These are phyloP conservation scores for Alaudala cheleensis DNA, from an alignment of 2,113 vertebrate species.

Conservation along the genomic window DNA sequence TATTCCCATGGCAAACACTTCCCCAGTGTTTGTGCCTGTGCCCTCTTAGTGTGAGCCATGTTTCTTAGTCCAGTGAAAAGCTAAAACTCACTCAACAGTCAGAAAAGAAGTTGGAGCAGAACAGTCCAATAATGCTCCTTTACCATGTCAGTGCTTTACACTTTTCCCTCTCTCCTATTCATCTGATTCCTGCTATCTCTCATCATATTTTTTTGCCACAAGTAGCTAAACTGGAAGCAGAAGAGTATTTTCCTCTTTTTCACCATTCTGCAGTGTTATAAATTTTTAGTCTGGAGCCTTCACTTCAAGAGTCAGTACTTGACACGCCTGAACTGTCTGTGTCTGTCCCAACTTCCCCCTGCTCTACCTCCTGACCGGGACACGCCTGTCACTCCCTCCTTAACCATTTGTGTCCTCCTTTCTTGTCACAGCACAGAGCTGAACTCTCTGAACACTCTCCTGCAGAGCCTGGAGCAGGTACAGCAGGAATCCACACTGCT, in stretches of 20 bases:
- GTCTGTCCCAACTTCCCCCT: background rate
- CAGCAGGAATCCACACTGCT: rapidly evolving
- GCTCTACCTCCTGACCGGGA: background rate
- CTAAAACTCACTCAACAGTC: background rate
- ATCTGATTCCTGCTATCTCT: background rate
- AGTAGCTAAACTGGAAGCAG: background rate
- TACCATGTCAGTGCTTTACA: background rate
- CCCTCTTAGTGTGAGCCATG: background rate
- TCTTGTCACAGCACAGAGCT: rapidly evolving
- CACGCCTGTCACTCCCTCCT: background rate
- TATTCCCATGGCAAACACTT: background rate
- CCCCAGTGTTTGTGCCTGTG: background rate
- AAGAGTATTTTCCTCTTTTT: background rate
- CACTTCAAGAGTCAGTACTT: background rate
- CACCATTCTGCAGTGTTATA: background rate
- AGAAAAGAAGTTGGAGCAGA: background rate
- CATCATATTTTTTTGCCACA: background rate
- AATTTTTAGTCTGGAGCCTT: background rate
- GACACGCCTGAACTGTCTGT: background rate
- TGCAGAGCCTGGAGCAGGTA: background rate
- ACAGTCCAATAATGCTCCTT: background rate
- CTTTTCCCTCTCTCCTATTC: background rate
- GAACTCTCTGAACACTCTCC: background rate
- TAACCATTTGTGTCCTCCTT: background rate
- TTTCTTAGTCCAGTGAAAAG: background rate